Evolutionary conservation across 2,888 invertebrate species (phyloP), one percentile per base, ranked within the genome.

Genomic region (Rhodophaea formosa): DNA sequence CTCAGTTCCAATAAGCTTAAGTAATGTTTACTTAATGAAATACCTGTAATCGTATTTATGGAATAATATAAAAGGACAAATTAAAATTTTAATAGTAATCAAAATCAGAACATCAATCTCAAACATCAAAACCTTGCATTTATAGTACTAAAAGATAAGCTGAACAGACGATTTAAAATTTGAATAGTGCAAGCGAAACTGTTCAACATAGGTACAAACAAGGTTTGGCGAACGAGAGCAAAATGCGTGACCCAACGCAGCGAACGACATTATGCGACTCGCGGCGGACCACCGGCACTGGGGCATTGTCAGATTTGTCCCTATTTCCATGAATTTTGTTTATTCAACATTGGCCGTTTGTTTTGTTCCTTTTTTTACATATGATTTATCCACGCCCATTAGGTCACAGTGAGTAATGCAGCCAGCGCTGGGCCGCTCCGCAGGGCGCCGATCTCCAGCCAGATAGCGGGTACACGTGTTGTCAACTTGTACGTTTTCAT

Each of bases 401-500:
- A 89, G 88, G 87, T 90, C 86, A 88, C 79, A 74, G 85, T 85
- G 87, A 88, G 88, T 86, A 88, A 87, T 84, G 87, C 84, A 69
- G 76, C 75, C 79, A 74, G 75, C 77, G 64, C 75, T 80, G 66
- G 68, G 70, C 75, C 74, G 78, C 88, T 74, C 89, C 69, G 74
- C 88, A 79, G 90, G 90, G 85, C 74, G 86, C 70, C 81, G 90
- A 90, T 90, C 81, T 82, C 74, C 73, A 79, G 79, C 82, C 71
- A 84, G 90, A 90, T 90, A 90, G 78, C 84, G 71, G 77, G 79
- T 86, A 90, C 90, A 90, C 85, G 80, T 90, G 90, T 90, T 90
- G 88, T 89, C 90, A 88, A 88, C 86, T 90, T 89, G 90, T 90
- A 89, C 80, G 85, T 86, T 88, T 89, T 88, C 87, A 88, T 88